Evolutionary conservation across 1,140 invertebrate genomes (phyloP).

Genomic region (Cecropterus lyciades): DNA sequence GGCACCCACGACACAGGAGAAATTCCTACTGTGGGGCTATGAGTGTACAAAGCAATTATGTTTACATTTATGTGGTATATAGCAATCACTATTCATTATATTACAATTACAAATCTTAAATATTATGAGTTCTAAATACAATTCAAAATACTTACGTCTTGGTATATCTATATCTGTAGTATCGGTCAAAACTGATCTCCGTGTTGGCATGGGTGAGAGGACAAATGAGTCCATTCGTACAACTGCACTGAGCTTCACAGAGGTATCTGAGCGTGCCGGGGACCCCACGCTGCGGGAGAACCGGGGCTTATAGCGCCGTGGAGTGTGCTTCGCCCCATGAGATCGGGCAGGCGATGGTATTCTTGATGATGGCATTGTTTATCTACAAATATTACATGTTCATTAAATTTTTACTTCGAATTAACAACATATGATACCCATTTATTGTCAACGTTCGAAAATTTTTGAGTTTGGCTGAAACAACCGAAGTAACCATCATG

Average conservation of each 20-base stretch:
- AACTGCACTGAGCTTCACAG: slow-evolving; percentile 52
- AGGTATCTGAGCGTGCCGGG: slow-evolving; percentile 49
- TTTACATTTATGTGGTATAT: too few species aligned
- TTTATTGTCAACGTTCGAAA: too few species aligned
- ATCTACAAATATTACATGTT: neutral
- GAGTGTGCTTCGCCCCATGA: slow-evolving; percentile 46
- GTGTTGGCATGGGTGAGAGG: slow-evolving; percentile 53
- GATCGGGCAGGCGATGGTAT: slow-evolving; percentile 66
- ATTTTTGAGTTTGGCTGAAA: too few species aligned
- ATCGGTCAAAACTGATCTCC: slow-evolving; percentile 60
- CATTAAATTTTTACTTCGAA: too few species aligned
- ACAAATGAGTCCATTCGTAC: slow-evolving; percentile 53
- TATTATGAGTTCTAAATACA: too few species aligned
- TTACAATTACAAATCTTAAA: too few species aligned
- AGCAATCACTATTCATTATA: too few species aligned
- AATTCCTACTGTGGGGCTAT: too few species aligned
- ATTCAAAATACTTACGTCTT: slow-evolving; percentile 58
- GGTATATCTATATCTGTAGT: slow-evolving; percentile 65
- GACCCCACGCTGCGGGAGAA: slow-evolving; percentile 60
- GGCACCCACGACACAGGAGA: too few species aligned
- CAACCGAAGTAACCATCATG: too few species aligned
- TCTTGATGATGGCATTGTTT: slow-evolving; percentile 51
- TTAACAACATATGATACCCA: too few species aligned
- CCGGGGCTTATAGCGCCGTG: slow-evolving; percentile 44
- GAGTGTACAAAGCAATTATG: too few species aligned